Evolutionary conservation across 2,113 vertebrate genomes (phyloP).

Genomic region (Anser brachyrhynchus): DNA sequence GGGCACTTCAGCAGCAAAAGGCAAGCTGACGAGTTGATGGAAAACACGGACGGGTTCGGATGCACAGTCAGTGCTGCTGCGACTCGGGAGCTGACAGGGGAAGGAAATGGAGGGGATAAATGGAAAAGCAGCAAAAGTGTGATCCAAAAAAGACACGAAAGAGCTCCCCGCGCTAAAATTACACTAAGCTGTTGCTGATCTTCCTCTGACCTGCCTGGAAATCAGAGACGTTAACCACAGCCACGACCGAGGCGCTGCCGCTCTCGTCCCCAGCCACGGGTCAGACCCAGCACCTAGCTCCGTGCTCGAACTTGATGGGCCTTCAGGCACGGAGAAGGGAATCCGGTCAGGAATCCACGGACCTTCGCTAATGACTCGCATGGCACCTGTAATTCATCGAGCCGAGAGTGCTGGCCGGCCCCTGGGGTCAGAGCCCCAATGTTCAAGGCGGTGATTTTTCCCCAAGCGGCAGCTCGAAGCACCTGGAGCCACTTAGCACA

Average conservation of each 20-base stretch:
- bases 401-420: neutral
- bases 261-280: neutral
- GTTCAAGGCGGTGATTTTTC: neutral
- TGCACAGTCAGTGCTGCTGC: neutral
- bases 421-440: neutral
- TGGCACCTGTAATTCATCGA: neutral
- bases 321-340: neutral
- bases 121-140: neutral
- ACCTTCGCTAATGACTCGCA: neutral
- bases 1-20: slow-evolving; percentile 15
- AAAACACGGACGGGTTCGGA: neutral
- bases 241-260: neutral
- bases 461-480: neutral
- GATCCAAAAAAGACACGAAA: neutral
- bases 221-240: neutral
- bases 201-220: neutral
- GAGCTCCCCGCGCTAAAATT: neutral
- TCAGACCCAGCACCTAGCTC: neutral
- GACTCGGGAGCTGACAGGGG: neutral
- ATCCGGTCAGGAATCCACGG: neutral
- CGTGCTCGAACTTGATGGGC: neutral
- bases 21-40: neutral
- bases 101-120: neutral
- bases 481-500: slow-evolving; percentile 1
- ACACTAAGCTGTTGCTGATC: neutral